Evolutionary conservation across 2,797 vertebrate genomes (phyloP).

Genomic region (Coccyzus lansbergi): DNA sequence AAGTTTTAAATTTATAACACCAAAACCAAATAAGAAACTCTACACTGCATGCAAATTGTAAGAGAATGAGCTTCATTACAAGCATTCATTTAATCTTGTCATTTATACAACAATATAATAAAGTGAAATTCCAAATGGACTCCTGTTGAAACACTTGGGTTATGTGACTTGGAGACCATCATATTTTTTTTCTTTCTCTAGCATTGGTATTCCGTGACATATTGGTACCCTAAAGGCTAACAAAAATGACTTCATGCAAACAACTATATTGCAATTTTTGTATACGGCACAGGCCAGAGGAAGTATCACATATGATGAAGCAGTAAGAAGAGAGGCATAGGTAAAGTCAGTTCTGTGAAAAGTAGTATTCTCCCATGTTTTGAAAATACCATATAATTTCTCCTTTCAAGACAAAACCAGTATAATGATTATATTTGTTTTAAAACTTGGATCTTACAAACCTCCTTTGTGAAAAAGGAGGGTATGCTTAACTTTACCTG

Average conservation of each 20-base stretch:
- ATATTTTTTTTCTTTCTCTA: background rate
- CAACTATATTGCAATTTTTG: background rate
- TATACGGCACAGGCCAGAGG: background rate
- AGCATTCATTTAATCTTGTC: background rate
- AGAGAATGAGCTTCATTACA: background rate
- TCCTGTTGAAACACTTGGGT: background rate
- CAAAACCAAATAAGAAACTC: background rate
- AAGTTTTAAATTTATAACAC: background rate
- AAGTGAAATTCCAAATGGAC: background rate
- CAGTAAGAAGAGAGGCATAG: background rate
- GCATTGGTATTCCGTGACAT: background rate
- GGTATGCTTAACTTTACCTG: background rate
- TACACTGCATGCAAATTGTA: background rate
- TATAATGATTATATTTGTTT: background rate
- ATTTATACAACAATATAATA: background rate
- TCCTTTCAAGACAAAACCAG: background rate
- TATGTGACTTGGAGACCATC: background rate
- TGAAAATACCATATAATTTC: background rate
- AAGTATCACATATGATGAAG: background rate
- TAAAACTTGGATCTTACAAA: background rate
- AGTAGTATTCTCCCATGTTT: background rate
- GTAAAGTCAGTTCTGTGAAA: background rate
- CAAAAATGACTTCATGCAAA: background rate
- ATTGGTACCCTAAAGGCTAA: background rate
- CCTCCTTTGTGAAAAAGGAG: background rate